Evolutionary conservation across 2,888 invertebrate genomes (phyloP).

Genomic region (Muschampia plurimacula): DNA sequence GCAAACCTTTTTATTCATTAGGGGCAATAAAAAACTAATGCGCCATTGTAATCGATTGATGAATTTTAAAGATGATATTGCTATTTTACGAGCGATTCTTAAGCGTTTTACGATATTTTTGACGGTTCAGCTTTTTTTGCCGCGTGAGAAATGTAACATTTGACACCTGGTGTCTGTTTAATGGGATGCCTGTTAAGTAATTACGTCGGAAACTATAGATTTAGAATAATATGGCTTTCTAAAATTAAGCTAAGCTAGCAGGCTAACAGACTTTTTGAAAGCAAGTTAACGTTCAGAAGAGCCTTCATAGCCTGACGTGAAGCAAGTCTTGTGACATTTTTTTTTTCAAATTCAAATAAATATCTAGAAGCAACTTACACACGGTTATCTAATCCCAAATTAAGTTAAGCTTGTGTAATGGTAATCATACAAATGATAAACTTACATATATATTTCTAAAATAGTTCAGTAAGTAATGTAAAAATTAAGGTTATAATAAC

Average conservation of each 20-base stretch:
- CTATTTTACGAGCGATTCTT: conserved; percentile 78
- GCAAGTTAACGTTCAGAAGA: too few relatives aligned
- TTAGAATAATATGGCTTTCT: too few relatives aligned
- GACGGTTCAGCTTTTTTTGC: conserved; percentile 55
- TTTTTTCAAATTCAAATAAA: too few relatives aligned
- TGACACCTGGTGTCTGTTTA: conserved; percentile 32
- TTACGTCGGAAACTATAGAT: background rate
- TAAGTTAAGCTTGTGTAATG: too few relatives aligned
- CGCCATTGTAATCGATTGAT: conserved; percentile 76
- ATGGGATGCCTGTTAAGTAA: conserved; percentile 30
- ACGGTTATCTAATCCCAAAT: too few relatives aligned
- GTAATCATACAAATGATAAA: too few relatives aligned
- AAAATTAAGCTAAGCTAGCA: background rate
- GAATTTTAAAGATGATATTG: conserved; percentile 79
- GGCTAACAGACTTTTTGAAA: background rate
- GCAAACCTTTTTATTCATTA: conserved; percentile 68
- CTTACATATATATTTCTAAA: too few relatives aligned
- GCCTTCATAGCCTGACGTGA: too few relatives aligned
- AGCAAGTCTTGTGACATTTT: too few relatives aligned
- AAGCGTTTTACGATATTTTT: conserved; percentile 68
- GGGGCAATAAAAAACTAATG: conserved; percentile 80
- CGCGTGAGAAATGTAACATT: conserved; percentile 67
- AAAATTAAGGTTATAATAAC: too few relatives aligned
- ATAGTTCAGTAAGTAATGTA: too few relatives aligned
- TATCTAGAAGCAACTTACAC: too few relatives aligned